These are phyloP conservation scores for Diarsia rubi DNA, from an alignment of 2,888 invertebrate genomes.

Conservation along the genomic window DNA sequence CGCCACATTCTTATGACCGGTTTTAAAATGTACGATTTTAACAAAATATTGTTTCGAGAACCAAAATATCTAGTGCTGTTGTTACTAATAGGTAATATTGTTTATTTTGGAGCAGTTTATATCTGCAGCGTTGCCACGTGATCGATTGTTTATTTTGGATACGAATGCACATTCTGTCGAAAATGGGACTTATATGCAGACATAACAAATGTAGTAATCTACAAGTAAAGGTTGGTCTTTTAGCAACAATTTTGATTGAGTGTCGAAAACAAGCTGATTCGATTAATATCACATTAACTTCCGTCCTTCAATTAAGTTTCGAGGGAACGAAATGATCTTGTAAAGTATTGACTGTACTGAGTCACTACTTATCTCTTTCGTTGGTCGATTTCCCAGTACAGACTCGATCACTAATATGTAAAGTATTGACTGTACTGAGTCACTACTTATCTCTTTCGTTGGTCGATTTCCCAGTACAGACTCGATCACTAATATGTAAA, in stretches of 20 bases:
- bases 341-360: conserved; percentile 18
- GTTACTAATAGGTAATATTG: neutral
- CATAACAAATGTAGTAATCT: neutral
- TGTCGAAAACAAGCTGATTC: conserved; percentile 31
- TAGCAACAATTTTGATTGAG: conserved; percentile 4
- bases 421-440: no score
- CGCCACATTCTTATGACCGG: neutral
- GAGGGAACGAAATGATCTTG: conserved; percentile 27
- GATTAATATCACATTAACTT: conserved; percentile 36
- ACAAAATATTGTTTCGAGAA: neutral
- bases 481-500: no score
- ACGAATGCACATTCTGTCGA: conserved; percentile 18
- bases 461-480: neutral
- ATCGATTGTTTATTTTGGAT: conserved; percentile 42
- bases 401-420: no score
- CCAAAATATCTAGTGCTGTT: neutral
- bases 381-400: neutral
- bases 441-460: neutral
- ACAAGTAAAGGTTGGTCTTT: conserved; percentile 16
- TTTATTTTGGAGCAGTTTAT: conserved; percentile 29
- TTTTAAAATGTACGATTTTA: neutral
- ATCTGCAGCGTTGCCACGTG: conserved; percentile 1
- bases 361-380: neutral
- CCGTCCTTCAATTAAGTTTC: conserved; percentile 39
- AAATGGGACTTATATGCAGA: conserved; percentile 18